A percentile compares a stretch with the other conserved stretches of the same genome.
phyloP scores from a whole-genome alignment of 2,888 invertebrate genomes.

The Tortricodes alternella region DNA sequence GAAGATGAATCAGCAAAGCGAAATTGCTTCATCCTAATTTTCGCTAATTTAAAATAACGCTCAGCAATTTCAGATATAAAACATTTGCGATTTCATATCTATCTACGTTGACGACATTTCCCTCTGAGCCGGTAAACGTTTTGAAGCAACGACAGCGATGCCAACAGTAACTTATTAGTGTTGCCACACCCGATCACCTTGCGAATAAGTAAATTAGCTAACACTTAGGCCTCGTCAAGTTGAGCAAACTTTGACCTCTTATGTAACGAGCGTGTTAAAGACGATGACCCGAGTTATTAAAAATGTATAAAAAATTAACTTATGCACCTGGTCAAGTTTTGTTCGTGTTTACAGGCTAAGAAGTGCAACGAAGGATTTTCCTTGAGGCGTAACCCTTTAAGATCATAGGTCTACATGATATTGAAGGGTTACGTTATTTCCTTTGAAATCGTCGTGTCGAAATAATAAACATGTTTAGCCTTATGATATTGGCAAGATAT shows the following conservation, averaged over 20 bases:
- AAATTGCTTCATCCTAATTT: too few species aligned
- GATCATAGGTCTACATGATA: too few species aligned
- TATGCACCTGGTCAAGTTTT: too few species aligned
- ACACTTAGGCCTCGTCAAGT: constrained; percentile 42
- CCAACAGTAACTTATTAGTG: constrained; percentile 8
- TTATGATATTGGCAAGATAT: too few species aligned
- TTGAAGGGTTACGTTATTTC: too few species aligned
- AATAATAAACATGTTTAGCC: too few species aligned
- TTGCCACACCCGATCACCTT: constrained; percentile 25
- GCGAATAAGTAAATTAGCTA: constrained; percentile 36
- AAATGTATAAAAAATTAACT: constrained; percentile 5
- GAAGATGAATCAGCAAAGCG: too few species aligned
- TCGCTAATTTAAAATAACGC: too few species aligned
- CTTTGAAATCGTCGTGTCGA: too few species aligned
- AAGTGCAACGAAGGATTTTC: too few species aligned
- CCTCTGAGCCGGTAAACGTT: constrained; percentile 1
- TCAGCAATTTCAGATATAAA: background rate
- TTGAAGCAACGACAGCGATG: constrained; percentile 19
- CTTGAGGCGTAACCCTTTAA: too few species aligned
- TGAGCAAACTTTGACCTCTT: constrained; percentile 50
- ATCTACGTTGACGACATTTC: background rate
- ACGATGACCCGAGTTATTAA: constrained; percentile 13
- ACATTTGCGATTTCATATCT: background rate
- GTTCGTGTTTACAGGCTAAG: too few species aligned
- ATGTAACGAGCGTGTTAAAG: constrained; percentile 32